Base-by-base conservation (phyloP, 2,797 vertebrate species). In the Sebastes ruberrimus region DNA sequence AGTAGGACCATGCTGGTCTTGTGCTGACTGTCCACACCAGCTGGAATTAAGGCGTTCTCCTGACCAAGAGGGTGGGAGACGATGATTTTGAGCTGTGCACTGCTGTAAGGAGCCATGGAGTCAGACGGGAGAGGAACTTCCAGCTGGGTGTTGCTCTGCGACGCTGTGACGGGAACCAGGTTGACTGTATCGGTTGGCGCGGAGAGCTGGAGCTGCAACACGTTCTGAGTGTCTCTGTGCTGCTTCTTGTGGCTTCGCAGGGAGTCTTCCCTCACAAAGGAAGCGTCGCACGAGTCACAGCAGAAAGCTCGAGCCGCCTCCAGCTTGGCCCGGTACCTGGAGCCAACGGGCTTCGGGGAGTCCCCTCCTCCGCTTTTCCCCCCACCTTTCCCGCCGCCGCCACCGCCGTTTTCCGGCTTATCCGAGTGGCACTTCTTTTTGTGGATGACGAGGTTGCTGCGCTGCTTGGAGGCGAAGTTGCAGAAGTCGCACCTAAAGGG, bases 211-310 rank as follows among this genome's bases (percentile, higher is more conserved):
- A 96, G 94, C 55, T 95, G 95, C 5, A 95, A 80, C 32, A 93
- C 80, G 0, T 88, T 82, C 16, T 82, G 95, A 57, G 94, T 84
- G 65, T 96, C 96, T 10, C 94, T 91, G 87, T 99, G 98, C 65
- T 99, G 99, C 88, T 98, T 96, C 83, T 95, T 96, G 91, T 99
- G 99, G 90, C 98, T 99, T 66, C 98, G 95, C 20, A 99, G 96
- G 0, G 98, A 99, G 80, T 99, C 99, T 75, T 98, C 98, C 28
- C 99, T 90, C 28, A 99, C 99, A 33, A 99, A 99, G 0, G 97
- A 97, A 0, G 98, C 98, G 0, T 97, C 94, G 2, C 99, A 99
- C 0, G 94, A 82, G 74, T 98, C 96, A 0, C 99, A 99, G 84
- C 95, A 95, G 74, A 98, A 99, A 0, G 96, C 96, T 9, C 96